Evolutionary conservation across 2,888 invertebrate genomes (phyloP).

Genomic region (Drosophila mercatorum): DNA sequence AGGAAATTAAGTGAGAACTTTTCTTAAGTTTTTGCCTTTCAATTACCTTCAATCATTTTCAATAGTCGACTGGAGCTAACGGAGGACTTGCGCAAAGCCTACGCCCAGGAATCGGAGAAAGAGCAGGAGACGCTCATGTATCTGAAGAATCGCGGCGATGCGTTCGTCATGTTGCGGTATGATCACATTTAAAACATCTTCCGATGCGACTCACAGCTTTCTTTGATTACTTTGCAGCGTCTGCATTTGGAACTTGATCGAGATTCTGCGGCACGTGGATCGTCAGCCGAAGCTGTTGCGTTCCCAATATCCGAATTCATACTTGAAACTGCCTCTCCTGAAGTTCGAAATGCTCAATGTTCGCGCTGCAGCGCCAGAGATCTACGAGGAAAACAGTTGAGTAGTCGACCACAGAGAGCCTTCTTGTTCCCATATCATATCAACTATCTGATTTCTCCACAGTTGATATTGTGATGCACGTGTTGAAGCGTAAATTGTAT

Average conservation of each 20-base stretch:
- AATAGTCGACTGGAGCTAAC: constrained; percentile 75
- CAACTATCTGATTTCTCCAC: background rate
- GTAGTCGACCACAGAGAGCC: background rate
- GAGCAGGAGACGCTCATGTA: constrained; percentile 58
- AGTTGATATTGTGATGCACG: constrained; percentile 76
- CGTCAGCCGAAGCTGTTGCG: constrained; percentile 60
- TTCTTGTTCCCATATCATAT: background rate
- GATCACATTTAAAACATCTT: background rate
- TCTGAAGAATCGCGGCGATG: constrained; percentile 75
- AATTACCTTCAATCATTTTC: accelerated
- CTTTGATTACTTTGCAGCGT: constrained; percentile 48
- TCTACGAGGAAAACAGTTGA: constrained; percentile 81
- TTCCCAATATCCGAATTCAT: constrained; percentile 78
- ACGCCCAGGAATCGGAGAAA: constrained; percentile 51
- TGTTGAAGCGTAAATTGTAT: constrained; percentile 72
- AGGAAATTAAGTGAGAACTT: constrained; percentile 76
- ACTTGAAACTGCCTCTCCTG: constrained; percentile 81
- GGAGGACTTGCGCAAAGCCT: constrained; percentile 60
- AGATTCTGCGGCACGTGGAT: constrained; percentile 81
- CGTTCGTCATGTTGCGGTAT: constrained; percentile 80
- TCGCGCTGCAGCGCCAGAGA: constrained; percentile 78
- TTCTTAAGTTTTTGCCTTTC: accelerated
- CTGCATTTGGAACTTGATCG: constrained; percentile 79
- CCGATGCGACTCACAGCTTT: no score
- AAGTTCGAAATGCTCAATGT: constrained; percentile 81